These are phyloP conservation scores for Battus philenor DNA, from an alignment of 1,140 invertebrate species.

Conservation along the genomic window DNA sequence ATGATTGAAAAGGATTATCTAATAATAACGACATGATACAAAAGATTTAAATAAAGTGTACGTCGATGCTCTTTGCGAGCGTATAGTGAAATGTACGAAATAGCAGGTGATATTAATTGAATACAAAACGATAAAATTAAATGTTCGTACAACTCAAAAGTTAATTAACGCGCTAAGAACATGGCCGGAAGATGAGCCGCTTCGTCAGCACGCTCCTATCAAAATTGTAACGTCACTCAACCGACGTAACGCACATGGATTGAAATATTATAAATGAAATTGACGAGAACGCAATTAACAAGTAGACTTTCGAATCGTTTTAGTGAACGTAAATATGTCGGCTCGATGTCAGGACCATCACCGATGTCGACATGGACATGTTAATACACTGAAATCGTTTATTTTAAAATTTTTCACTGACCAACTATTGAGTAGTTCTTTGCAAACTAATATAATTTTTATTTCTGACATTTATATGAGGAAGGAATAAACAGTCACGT, in stretches of 20 bases:
- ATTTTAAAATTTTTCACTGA: no score
- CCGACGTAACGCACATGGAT: slow-evolving; percentile 27
- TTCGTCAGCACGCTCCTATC: slow-evolving; percentile 23
- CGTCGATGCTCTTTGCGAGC: not conserved
- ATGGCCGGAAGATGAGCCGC: slow-evolving; percentile 16
- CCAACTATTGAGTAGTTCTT: no score
- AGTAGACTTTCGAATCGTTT: slow-evolving; percentile 61
- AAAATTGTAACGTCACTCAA: slow-evolving; percentile 53
- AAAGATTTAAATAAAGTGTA: not conserved
- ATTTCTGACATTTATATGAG: no score
- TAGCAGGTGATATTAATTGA: slow-evolving; percentile 11
- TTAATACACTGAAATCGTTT: no score
- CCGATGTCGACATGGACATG: no score
- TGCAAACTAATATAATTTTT: no score
- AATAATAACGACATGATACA: not conserved
- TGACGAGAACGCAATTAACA: slow-evolving; percentile 50
- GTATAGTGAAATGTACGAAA: slow-evolving; percentile 5
- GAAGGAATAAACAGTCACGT: no score
- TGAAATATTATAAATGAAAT: slow-evolving; percentile 43
- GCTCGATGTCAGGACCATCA: slow-evolving; percentile 1
- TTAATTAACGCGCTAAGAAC: slow-evolving; percentile 23
- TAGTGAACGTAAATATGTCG: slow-evolving; percentile 54
- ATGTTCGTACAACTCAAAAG: slow-evolving; percentile 17
- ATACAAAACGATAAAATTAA: slow-evolving; percentile 12
- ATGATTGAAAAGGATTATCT: not conserved